phyloP scores from a whole-genome alignment of 2,888 invertebrate genomes.

The Kryphioiulus occultus region DNA sequence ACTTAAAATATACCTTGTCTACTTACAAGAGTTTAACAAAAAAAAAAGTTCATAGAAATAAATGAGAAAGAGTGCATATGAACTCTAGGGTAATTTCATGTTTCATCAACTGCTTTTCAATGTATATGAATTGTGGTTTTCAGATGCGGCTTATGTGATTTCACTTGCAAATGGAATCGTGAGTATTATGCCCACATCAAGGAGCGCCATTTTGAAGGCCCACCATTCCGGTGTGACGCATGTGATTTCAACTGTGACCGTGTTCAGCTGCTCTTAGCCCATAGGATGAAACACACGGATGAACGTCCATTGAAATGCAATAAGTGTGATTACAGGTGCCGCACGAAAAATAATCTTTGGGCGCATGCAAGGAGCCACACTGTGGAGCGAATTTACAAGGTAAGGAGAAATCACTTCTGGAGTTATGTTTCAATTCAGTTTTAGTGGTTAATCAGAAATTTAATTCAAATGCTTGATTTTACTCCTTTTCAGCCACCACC shows the following conservation, averaged over 20 bases:
- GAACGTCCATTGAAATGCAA: slow-evolving; percentile 65
- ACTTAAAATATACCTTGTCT: too few relatives aligned
- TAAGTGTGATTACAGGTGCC: slow-evolving; percentile 69
- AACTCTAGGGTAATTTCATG: too few relatives aligned
- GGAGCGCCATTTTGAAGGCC: slow-evolving; percentile 67
- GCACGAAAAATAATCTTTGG: slow-evolving; percentile 68
- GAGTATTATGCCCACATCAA: slow-evolving; percentile 71
- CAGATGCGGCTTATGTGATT: slow-evolving; percentile 70
- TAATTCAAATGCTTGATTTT: not conserved
- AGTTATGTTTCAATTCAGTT: too few relatives aligned
- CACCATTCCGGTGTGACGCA: slow-evolving; percentile 71
- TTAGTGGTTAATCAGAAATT: not conserved
- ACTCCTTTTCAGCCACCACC: slow-evolving; percentile 59
- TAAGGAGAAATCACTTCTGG: not conserved
- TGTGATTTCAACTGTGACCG: slow-evolving; percentile 67
- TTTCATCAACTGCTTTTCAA: too few relatives aligned
- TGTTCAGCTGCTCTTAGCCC: slow-evolving; percentile 69
- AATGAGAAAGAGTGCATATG: too few relatives aligned
- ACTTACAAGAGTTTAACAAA: too few relatives aligned
- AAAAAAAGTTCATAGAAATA: too few relatives aligned
- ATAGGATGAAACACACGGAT: slow-evolving; percentile 68
- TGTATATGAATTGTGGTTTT: too few relatives aligned
- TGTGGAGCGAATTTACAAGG: slow-evolving; percentile 67
- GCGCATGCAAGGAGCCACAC: slow-evolving; percentile 70
- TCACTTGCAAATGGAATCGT: slow-evolving; percentile 70